A percentile compares a stretch with the other conserved stretches of the same genome.
Conservation (phyloP, 1,140 invertebrate genomes). For the Bombus fervidus region DNA sequence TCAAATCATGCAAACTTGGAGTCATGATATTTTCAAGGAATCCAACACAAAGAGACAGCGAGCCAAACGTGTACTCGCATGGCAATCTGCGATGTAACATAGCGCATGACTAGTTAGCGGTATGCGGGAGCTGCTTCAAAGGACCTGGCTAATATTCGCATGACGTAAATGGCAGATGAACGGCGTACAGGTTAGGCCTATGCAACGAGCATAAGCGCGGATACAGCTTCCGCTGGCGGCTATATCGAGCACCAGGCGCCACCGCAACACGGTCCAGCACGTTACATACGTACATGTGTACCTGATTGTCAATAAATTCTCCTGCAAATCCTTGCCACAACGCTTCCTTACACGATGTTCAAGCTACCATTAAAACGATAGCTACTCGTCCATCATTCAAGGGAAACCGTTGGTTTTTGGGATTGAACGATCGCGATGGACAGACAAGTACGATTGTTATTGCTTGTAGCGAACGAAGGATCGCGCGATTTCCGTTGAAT, state of each 20-base stretch:
- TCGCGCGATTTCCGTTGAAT: not conserved
- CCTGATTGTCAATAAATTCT: constrained; percentile 70
- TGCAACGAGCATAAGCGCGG: constrained; percentile 60
- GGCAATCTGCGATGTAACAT: constrained; percentile 36
- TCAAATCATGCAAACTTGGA: not conserved
- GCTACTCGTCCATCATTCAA: constrained; percentile 3
- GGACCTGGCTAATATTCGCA: constrained; percentile 49
- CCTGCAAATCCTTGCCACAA: constrained; percentile 53
- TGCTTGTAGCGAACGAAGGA: not conserved
- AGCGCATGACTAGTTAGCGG: constrained; percentile 41
- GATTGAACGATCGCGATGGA: not conserved
- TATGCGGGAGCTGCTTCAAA: constrained; percentile 39
- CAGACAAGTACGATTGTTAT: constrained; percentile 17
- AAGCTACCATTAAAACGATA: not conserved
- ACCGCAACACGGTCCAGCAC: constrained; percentile 71
- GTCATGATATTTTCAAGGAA: constrained; percentile 20
- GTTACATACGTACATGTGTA: constrained; percentile 64
- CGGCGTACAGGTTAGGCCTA: constrained; percentile 56
- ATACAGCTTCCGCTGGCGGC: constrained; percentile 49
- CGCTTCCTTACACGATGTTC: constrained; percentile 34
- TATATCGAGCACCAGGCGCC: constrained; percentile 67
- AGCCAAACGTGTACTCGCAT: not conserved
- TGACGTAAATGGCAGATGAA: constrained; percentile 55
- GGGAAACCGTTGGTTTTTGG: not conserved
- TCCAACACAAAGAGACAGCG: constrained; percentile 1